Percentiles rank a stretch among this genome's conserved stretches.
These are phyloP conservation scores for Rhyacophila brunnea DNA, from an alignment of 1,140 invertebrate genomes.

Conservation along the genomic window DNA sequence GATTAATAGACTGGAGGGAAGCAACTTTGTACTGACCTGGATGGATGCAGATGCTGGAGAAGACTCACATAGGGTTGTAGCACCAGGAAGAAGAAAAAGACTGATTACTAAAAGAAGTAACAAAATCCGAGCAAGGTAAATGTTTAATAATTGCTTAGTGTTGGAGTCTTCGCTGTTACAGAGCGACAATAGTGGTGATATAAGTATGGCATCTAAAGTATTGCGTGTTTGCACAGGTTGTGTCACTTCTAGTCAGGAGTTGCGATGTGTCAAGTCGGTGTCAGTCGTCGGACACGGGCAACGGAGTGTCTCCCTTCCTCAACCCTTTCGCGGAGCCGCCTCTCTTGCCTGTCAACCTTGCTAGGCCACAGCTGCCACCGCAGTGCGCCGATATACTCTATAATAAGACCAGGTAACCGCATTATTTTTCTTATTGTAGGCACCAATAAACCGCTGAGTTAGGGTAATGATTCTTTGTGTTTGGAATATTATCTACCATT, in stretches of 20 bases:
- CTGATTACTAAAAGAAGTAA: too few relatives aligned
- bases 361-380: constrained; percentile 72
- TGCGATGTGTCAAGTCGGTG: constrained; percentile 86
- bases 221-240: constrained; percentile 56
- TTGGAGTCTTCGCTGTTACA: too few relatives aligned
- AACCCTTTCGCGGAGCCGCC: constrained; percentile 82
- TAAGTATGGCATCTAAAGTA: too few relatives aligned
- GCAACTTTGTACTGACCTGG: too few relatives aligned
- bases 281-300: constrained; percentile 64
- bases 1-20: too few relatives aligned
- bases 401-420: constrained; percentile 66
- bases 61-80: too few relatives aligned
- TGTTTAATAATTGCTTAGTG: too few relatives aligned
- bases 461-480: neutral
- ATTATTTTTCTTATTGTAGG: neutral
- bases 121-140: too few relatives aligned
- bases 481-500: too few relatives aligned
- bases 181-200: too few relatives aligned
- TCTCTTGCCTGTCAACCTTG: constrained; percentile 70
- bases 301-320: constrained; percentile 62
- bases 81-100: too few relatives aligned
- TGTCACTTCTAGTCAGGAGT: constrained; percentile 86
- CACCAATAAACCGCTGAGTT: neutral
- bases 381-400: constrained; percentile 81
- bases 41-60: too few relatives aligned